A percentile compares a stretch with the other conserved stretches of the same genome.
phyloP scores from a whole-genome alignment of 2,113 vertebrate genomes.

The Etia nguti region DNA sequence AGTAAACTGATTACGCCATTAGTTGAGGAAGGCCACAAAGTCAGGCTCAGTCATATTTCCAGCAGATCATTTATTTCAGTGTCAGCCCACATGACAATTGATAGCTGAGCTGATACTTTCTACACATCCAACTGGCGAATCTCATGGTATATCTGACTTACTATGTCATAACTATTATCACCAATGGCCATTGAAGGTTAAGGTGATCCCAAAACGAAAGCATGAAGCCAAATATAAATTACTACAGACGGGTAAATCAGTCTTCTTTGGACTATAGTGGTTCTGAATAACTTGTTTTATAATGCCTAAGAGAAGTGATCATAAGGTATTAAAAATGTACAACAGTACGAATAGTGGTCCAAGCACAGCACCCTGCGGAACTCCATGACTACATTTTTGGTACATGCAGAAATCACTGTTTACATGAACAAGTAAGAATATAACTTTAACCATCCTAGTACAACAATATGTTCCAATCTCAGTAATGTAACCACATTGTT shows the following conservation, averaged over 20 bases:
- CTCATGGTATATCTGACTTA: not conserved
- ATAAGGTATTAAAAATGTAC: not conserved
- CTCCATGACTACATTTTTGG: not conserved
- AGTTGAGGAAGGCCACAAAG: not conserved
- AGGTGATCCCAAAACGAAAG: not conserved
- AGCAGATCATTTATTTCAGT: not conserved
- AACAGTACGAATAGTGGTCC: not conserved
- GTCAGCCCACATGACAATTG: not conserved
- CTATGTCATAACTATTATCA: not conserved
- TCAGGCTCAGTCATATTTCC: not conserved
- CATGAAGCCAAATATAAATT: not conserved
- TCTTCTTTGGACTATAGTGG: not conserved
- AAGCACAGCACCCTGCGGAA: not conserved
- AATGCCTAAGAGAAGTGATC: not conserved
- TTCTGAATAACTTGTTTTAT: not conserved
- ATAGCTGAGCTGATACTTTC: not conserved
- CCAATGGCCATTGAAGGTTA: not conserved
- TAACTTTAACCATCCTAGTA: not conserved
- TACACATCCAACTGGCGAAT: not conserved
- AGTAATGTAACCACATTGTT: not conserved
- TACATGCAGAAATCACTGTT: not conserved
- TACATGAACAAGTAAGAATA: not conserved
- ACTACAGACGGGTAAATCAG: not conserved
- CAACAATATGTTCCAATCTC: not conserved
- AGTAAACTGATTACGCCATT: not conserved